Base-by-base conservation (phyloP, 2,797 vertebrate genomes). In the Alfaro cultratus region DNA sequence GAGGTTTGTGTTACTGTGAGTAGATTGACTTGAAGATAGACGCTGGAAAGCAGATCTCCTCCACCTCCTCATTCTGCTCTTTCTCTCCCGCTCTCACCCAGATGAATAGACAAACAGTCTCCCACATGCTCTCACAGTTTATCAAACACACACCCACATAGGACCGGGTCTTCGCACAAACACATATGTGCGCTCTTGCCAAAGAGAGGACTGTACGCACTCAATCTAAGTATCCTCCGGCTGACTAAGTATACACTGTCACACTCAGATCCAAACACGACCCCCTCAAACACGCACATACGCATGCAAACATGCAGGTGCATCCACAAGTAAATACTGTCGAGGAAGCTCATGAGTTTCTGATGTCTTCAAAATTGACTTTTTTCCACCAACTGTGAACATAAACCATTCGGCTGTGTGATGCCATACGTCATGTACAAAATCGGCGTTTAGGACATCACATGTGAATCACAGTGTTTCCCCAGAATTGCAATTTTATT, bases 81-180 rank as follows among this genome's bases (percentile, higher is more conserved):
- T 46, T 90, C 91, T 92, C 87, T 90, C 86, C 55, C 51, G 81
- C 89, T 91, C 89, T 92, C 88, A 81, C 92, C 87, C 92, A 89
- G 92, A 95, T 94, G 93, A 95, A 96, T 89, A 96, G 95, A 96
- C 96, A 96, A 96, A 96, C 95, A 96, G 90, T 94, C 94, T 95
- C 95, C 94, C 93, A 95, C 96, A 93, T 90, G 84, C 94, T 95
- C 94, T 95, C 94, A 94, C 95, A 96, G 95, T 96, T 96, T 96
- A 95, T 95, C 95, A 96, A 96, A 96, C 96, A 96, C 93, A 92
- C 95, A 90, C 95, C 95, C 94, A 96, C 95, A 95, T 94, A 84
- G 83, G 89, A 88, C 71, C 91, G 90, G 92, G 90, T 88, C 93
- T 94, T 94, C 94, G 94, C 89, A 90, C 95, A 96, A 96, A 96